phyloP scores from a whole-genome alignment of 2,888 invertebrate genomes.

The Dynastes grantii region DNA sequence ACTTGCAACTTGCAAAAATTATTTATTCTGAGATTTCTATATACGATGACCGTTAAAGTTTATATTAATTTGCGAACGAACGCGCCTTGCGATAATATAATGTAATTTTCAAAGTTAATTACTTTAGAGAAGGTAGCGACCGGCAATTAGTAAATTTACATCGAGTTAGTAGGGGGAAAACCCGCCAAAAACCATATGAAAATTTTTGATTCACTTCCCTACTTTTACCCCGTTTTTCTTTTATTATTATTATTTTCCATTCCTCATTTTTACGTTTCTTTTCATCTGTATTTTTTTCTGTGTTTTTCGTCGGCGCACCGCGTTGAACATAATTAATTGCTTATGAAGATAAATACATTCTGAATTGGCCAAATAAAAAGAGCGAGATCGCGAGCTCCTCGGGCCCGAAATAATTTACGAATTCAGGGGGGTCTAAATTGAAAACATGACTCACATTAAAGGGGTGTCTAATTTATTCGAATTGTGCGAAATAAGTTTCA shows the following conservation, averaged over 20 bases:
- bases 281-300: background rate
- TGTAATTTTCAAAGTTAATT: conserved; percentile 36
- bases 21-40: conserved; percentile 16
- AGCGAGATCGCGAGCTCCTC: conserved; percentile 4
- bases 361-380: conserved; percentile 20
- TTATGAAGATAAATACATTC: conserved; percentile 39
- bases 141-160: conserved; percentile 31
- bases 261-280: too few relatives aligned
- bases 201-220: conserved; percentile 23
- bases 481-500: conserved; percentile 20
- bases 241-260: too few relatives aligned
- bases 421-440: conserved; percentile 16
- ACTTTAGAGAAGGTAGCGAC: conserved; percentile 24
- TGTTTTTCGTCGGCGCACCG: background rate
- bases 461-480: conserved; percentile 23
- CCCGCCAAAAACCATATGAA: too few relatives aligned
- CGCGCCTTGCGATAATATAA: conserved; percentile 29
- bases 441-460: conserved; percentile 29
- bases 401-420: conserved; percentile 18
- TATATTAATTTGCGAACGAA: conserved; percentile 23
- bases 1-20: conserved; percentile 7
- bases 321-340: conserved; percentile 32
- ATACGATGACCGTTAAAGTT: conserved; percentile 22
- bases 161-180: background rate
- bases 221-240: background rate